phyloP scores from a whole-genome alignment of 2,797 vertebrate species.

The Enteromius unitaeniatus region DNA sequence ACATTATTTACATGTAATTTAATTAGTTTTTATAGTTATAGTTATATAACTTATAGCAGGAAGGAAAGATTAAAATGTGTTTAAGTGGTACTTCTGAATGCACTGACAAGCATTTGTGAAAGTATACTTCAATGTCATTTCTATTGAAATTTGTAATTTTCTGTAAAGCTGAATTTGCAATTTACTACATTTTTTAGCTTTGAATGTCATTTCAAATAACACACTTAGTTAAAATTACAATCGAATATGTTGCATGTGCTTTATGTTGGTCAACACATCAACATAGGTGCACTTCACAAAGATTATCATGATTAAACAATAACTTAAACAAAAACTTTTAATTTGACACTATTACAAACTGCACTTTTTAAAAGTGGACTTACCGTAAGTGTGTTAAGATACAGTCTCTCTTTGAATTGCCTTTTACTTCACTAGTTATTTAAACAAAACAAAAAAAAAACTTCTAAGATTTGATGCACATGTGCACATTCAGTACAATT shows the following conservation, averaged over 20 bases:
- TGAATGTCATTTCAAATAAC: too few relatives aligned
- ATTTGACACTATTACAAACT: not conserved
- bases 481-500: not conserved
- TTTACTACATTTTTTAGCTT: not conserved
- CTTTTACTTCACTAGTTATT: too few relatives aligned
- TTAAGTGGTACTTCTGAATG: not conserved
- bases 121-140: not conserved
- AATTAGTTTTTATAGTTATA: not conserved
- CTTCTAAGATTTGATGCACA: not conserved
- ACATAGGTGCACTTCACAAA: not conserved
- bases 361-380: not conserved
- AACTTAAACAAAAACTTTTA: not conserved
- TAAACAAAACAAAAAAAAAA: not conserved
- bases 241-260: not conserved
- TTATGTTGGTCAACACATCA: not conserved
- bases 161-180: not conserved
- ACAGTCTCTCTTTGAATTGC: not conserved
- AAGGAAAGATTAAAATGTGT: too few relatives aligned
- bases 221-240: too few relatives aligned
- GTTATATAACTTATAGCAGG: too few relatives aligned
- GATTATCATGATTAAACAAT: not conserved
- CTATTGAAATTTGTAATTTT: not conserved
- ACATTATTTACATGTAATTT: not conserved
- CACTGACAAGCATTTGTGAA: not conserved
- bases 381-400: not conserved